phyloP scores from a whole-genome alignment of 2,888 invertebrate species.

The Drosophila ezoana region DNA sequence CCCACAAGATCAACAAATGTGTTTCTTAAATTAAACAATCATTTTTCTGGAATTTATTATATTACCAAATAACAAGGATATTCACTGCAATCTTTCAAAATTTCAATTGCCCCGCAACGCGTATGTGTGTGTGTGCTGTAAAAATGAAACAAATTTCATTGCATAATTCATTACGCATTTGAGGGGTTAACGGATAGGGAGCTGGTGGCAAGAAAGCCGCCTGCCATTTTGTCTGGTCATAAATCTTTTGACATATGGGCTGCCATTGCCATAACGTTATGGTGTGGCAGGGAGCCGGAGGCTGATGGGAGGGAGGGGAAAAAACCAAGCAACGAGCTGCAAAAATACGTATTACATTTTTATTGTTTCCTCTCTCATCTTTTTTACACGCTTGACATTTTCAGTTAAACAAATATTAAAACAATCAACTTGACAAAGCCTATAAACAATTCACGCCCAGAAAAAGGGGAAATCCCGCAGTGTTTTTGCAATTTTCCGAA shows the following conservation, averaged over 20 bases:
- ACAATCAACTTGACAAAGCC: conserved; percentile 55
- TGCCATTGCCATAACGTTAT: conserved; percentile 43
- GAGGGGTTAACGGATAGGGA: neutral
- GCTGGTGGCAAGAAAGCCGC: conserved; percentile 22
- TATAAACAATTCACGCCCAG: conserved; percentile 51
- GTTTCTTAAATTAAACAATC: conserved; percentile 65
- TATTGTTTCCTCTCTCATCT: conserved; percentile 42
- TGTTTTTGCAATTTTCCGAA: conserved; percentile 31
- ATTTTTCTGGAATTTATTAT: conserved; percentile 59
- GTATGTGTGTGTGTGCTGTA: conserved; percentile 24
- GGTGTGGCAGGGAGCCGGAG: neutral
- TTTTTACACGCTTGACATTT: conserved; percentile 37
- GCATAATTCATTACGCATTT: conserved; percentile 72
- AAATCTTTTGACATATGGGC: conserved; percentile 75
- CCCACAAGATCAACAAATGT: conserved; percentile 26
- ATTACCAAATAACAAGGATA: conserved; percentile 18
- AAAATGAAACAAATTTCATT: conserved; percentile 77
- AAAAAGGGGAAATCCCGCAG: conserved; percentile 12
- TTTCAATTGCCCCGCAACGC: conserved; percentile 51
- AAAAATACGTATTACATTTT: conserved; percentile 61
- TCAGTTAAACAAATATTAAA: conserved; percentile 54
- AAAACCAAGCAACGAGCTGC: conserved; percentile 26
- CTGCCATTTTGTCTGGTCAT: conserved; percentile 67
- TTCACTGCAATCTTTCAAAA: conserved; percentile 54
- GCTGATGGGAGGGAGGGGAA: neutral